phyloP scores from a whole-genome alignment of 1,140 invertebrate species.

The Monochamus saltuarius region DNA sequence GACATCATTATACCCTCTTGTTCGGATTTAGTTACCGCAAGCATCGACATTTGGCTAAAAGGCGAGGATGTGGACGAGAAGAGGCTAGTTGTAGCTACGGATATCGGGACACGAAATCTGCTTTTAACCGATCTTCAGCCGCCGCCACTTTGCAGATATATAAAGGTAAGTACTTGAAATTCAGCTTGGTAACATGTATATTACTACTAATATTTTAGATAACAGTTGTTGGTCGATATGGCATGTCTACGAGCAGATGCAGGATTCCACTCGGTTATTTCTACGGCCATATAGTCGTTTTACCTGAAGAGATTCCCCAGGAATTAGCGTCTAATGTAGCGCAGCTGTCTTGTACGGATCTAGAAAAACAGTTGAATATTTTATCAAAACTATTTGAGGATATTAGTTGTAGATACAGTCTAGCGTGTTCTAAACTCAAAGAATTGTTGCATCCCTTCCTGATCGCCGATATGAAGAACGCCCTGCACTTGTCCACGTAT shows the following conservation, averaged over 20 bases:
- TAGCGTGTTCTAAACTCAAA: constrained; percentile 79
- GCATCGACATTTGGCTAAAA: constrained; percentile 85
- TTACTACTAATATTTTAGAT: constrained; percentile 54
- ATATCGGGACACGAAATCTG: constrained; percentile 80
- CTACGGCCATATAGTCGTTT: constrained; percentile 82
- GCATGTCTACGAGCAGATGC: constrained; percentile 85
- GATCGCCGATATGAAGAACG: constrained; percentile 73
- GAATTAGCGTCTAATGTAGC: constrained; percentile 26
- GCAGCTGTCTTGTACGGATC: constrained; percentile 33
- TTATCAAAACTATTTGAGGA: constrained; percentile 65
- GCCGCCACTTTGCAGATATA: constrained; percentile 81
- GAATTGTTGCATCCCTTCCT: constrained; percentile 73
- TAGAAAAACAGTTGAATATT: constrained; percentile 47
- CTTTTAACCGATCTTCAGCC: constrained; percentile 87
- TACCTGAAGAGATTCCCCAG: constrained; percentile 41
- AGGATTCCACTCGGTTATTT: constrained; percentile 90
- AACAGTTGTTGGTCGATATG: constrained; percentile 84
- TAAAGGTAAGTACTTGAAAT: constrained; percentile 82
- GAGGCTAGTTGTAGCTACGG: constrained; percentile 80
- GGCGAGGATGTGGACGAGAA: constrained; percentile 81
- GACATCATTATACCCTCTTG: constrained; percentile 87
- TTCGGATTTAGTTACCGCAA: constrained; percentile 80
- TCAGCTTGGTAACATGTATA: too few species aligned
- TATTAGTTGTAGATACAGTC: constrained; percentile 79
- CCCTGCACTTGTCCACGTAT: constrained; percentile 78